phyloP scores from a whole-genome alignment of 2,888 invertebrate species.

The Cheilosia vernalis region DNA sequence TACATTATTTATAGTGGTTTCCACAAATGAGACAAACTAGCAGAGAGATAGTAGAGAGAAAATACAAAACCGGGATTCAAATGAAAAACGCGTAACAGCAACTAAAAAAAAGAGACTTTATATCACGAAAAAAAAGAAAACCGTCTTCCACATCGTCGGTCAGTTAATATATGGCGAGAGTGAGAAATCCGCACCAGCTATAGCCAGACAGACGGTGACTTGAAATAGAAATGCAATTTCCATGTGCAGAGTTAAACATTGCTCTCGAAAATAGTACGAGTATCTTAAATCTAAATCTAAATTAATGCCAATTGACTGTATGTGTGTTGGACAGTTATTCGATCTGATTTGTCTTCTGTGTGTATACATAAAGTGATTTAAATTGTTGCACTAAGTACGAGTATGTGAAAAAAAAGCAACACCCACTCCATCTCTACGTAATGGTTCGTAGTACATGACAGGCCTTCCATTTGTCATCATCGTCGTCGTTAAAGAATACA shows the following conservation, averaged over 20 bases:
- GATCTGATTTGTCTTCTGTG: slow-evolving; percentile 30
- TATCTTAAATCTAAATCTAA: slow-evolving; percentile 55
- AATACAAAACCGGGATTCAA: slow-evolving; percentile 39
- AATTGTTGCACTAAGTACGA: slow-evolving; percentile 58
- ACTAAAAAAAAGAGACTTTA: neutral
- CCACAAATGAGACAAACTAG: slow-evolving; percentile 45
- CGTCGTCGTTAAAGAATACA: slow-evolving; percentile 20
- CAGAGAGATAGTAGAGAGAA: slow-evolving; percentile 14
- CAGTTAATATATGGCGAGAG: neutral
- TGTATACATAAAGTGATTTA: slow-evolving; percentile 56
- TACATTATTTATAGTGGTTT: slow-evolving; percentile 51
- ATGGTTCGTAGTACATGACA: slow-evolving; percentile 56
- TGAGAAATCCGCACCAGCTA: neutral
- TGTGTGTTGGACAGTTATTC: slow-evolving; percentile 40
- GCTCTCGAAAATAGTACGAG: slow-evolving; percentile 30
- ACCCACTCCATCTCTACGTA: slow-evolving; percentile 54
- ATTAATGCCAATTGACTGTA: slow-evolving; percentile 67
- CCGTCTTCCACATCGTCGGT: slow-evolving; percentile 33
- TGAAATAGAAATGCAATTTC: slow-evolving; percentile 66
- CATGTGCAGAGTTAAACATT: slow-evolving; percentile 44
- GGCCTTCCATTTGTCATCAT: slow-evolving; percentile 38
- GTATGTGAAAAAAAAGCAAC: slow-evolving; percentile 9
- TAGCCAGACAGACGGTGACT: slow-evolving; percentile 23
- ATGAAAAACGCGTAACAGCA: slow-evolving; percentile 12
- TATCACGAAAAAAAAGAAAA: slow-evolving; percentile 6